Conservation (phyloP, 2,888 invertebrate species). For the Seladonia tumulorum region DNA sequence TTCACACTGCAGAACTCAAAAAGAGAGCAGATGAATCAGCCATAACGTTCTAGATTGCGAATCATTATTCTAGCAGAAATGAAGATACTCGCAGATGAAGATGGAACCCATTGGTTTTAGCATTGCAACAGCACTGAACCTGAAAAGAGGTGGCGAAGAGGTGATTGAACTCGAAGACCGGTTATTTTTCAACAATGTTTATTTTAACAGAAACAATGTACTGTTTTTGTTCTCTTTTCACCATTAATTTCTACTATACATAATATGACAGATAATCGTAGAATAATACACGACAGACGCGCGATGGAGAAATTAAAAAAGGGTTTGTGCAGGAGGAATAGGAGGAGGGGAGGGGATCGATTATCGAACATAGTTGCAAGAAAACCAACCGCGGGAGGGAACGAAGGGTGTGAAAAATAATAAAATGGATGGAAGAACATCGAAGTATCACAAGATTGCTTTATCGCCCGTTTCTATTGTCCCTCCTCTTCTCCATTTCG, state of each 20-base stretch:
- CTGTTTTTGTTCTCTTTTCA: slow-evolving; percentile 82
- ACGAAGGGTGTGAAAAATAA: slow-evolving; percentile 64
- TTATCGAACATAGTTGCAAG: slow-evolving; percentile 47
- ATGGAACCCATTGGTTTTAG: neutral
- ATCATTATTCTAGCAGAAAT: too few relatives aligned
- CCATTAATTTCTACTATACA: slow-evolving; percentile 83
- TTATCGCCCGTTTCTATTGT: slow-evolving; percentile 68
- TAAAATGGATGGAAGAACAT: slow-evolving; percentile 69
- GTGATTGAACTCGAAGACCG: neutral
- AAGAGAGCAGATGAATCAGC: too few relatives aligned
- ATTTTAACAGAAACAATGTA: slow-evolving; percentile 83
- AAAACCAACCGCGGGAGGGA: slow-evolving; percentile 54
- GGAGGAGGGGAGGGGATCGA: slow-evolving; percentile 40
- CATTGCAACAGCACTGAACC: neutral
- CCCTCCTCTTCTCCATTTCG: slow-evolving; percentile 35
- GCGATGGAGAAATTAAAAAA: slow-evolving; percentile 70
- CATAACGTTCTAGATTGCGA: too few relatives aligned
- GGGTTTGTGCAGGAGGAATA: slow-evolving; percentile 45
- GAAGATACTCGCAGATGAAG: too few relatives aligned
- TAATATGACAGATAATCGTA: slow-evolving; percentile 81
- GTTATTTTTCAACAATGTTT: slow-evolving; percentile 82
- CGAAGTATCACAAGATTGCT: slow-evolving; percentile 82
- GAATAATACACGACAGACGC: slow-evolving; percentile 82
- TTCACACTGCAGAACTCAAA: too few relatives aligned
- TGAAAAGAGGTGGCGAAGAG: neutral